Evolutionary conservation across 2,888 invertebrate species (phyloP).

Genomic region (Orchesellides sinensis): DNA sequence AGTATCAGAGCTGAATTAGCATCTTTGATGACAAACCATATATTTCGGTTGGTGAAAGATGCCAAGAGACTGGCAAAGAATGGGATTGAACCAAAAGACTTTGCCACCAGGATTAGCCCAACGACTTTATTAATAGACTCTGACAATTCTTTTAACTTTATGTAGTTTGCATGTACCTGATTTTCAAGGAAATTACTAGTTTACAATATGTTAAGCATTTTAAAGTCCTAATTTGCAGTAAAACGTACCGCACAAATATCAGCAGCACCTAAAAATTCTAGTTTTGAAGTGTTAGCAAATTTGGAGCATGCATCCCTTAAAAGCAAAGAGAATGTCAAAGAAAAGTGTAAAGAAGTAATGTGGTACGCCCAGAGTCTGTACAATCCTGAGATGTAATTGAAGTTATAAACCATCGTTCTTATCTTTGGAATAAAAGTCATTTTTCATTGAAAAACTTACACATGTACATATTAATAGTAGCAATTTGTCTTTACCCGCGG

Average conservation of each 20-base stretch:
- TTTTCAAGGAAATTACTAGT: background rate
- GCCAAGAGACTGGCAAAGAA: background rate
- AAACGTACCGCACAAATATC: background rate
- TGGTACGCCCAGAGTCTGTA: background rate
- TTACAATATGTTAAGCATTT: background rate
- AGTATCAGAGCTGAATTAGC: background rate
- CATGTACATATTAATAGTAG: too few species aligned
- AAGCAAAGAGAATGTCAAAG: background rate
- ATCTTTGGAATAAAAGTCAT: too few species aligned
- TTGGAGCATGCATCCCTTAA: background rate
- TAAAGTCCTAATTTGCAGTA: too few species aligned
- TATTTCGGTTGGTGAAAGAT: background rate
- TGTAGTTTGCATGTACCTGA: background rate
- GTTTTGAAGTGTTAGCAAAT: background rate
- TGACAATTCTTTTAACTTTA: background rate
- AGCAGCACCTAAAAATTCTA: background rate
- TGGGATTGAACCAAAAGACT: background rate
- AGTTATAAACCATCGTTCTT: too few species aligned
- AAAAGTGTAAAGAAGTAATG: background rate
- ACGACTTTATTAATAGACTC: background rate
- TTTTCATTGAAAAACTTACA: too few species aligned
- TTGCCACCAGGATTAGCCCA: background rate
- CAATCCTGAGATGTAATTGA: background rate
- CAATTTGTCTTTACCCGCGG: too few species aligned
- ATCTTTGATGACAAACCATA: conserved; percentile 1